Evolutionary conservation across 1,140 invertebrate genomes (phyloP).

Genomic region (Diorhabda carinulata): DNA sequence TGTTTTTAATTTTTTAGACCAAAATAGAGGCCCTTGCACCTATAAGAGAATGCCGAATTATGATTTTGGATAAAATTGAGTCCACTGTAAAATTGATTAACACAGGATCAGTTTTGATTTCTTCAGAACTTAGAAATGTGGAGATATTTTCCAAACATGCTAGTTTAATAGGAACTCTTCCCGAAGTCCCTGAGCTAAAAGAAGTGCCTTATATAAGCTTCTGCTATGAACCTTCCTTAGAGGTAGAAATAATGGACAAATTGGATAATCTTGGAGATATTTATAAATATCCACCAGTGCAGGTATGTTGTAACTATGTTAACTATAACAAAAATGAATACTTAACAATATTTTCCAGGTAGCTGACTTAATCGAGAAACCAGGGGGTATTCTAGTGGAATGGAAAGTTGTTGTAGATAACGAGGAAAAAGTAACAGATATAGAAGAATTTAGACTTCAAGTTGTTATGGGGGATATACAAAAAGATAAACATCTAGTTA

Average conservation of each 20-base stretch:
- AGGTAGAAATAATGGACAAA: slow-evolving; percentile 29
- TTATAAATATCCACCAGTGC: slow-evolving; percentile 34
- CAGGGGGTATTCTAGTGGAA: slow-evolving; percentile 38
- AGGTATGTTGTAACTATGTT: slow-evolving; percentile 21
- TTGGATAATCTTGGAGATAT: slow-evolving; percentile 34
- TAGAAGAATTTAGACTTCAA: slow-evolving; percentile 40
- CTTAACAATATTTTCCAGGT: slow-evolving; percentile 25
- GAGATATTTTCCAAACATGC: slow-evolving; percentile 30
- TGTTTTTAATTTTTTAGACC: slow-evolving; percentile 23
- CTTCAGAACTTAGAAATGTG: slow-evolving; percentile 17
- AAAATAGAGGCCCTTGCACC: slow-evolving; percentile 31
- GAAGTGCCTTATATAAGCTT: slow-evolving; percentile 42
- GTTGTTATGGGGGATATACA: slow-evolving; percentile 35
- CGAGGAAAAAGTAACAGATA: slow-evolving; percentile 35
- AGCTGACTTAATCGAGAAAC: slow-evolving; percentile 30
- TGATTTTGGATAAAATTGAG: slow-evolving; percentile 34
- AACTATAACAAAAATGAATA: no score
- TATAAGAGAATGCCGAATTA: slow-evolving; percentile 27
- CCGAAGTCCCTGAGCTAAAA: slow-evolving; percentile 35
- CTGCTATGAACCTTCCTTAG: slow-evolving; percentile 27
- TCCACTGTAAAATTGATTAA: slow-evolving; percentile 29
- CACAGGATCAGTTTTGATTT: slow-evolving; percentile 23
- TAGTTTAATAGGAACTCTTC: slow-evolving; percentile 33
- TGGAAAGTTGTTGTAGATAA: slow-evolving; percentile 33
- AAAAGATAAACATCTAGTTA: slow-evolving; percentile 27